Base-by-base conservation (phyloP, 2,797 vertebrate genomes). In the Tokudaia muenninki region DNA sequence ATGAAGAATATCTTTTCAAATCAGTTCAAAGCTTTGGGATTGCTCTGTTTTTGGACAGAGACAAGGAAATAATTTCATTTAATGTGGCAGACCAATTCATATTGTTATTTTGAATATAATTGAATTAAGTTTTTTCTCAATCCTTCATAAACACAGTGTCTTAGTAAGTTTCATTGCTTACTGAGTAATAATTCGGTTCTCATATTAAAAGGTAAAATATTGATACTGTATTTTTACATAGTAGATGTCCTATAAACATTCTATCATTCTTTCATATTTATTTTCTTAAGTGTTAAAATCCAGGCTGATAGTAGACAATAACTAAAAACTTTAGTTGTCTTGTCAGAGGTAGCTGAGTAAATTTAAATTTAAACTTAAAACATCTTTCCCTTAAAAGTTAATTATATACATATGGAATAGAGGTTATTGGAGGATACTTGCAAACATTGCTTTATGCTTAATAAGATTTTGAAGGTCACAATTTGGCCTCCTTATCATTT, bases 291-390 rank as follows among this genome's bases (percentile, higher is more conserved):
- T 81, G 47, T 47, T 90, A 84, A 96, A 94, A 92, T 63, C 7
- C 8, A 84, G 22, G 8, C 16, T 31, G 29, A 77, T 12, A 80
- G 9, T 79, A 72, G 14, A 55, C 19, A 87, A 80, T 22, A 50
- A 70, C 11, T 81, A 70, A 97, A 41, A 29, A 55, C 61, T 90
- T 86, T 31, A 77, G 34, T 26, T 29, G 14, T 55, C 13, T 14
- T 13, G 17, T 57, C 7, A 94, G 11, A 70, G 59, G 14, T 29
- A 34, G 3, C 44, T 37, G 59, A 11, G 34, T 70, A 84, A 83
- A 83, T 70, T 90, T 90, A 92, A n/a, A 94, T 72, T 75, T 87
- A 91, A 84, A 67, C 5, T 89, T 92, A n/a, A 50, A 82, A 14
- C 3, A 37, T 70, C 8, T 72, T 37, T n/a, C 8, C 70, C 19